Evolutionary conservation across 2,113 vertebrate genomes (phyloP).

Genomic region (Vombatus ursinus): DNA sequence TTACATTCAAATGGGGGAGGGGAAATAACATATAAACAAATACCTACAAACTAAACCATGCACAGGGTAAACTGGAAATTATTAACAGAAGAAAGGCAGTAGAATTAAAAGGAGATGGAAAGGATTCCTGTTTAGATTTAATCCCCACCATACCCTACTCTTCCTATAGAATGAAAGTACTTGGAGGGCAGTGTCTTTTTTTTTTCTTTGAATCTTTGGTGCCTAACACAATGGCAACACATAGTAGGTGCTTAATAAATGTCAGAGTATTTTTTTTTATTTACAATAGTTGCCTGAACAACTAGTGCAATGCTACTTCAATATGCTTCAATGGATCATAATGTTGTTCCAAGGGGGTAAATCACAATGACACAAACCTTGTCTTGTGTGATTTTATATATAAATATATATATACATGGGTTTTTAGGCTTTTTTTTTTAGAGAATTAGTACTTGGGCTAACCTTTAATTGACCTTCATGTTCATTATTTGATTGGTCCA

Average conservation of each 20-base stretch:
- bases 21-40: background rate
- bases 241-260: background rate
- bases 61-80: background rate
- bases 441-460: background rate
- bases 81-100: background rate
- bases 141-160: background rate
- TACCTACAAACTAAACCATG: background rate
- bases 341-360: no score
- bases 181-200: background rate
- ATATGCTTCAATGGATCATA: no score
- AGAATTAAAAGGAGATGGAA: background rate
- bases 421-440: background rate
- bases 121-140: background rate
- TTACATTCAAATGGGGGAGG: background rate
- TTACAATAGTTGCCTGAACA: no score
- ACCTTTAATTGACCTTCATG: background rate
- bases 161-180: no score
- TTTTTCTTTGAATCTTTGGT: background rate
- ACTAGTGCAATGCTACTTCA: no score
- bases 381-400: no score
- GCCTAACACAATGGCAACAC: background rate
- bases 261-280: no score
- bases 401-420: no score
- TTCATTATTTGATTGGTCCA: background rate
- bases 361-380: no score